A percentile compares a stretch with the other conserved stretches of the same genome.
These are phyloP conservation scores for Drosophila nebulosa DNA, from an alignment of 1,140 invertebrate species.

Conservation along the genomic window DNA sequence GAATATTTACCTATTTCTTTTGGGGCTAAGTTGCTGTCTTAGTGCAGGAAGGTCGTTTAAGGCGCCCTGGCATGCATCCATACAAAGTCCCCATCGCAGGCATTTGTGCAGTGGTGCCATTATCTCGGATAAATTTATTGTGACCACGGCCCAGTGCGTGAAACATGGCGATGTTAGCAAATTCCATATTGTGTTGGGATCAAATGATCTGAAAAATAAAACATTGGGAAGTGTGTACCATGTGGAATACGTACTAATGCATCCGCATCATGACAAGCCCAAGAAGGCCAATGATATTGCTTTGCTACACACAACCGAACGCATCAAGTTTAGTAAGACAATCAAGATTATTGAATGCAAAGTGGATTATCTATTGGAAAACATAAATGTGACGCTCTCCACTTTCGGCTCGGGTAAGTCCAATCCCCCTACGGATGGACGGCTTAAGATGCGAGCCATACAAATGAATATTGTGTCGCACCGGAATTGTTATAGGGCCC, in stretches of 20 bases:
- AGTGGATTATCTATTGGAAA: neutral
- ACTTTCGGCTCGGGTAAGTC: neutral
- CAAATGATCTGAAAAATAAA: neutral
- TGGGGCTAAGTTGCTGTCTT: neutral
- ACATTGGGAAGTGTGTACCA: neutral
- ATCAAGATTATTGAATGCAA: neutral
- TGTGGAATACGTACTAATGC: neutral
- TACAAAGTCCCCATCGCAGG: neutral
- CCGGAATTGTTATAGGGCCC: neutral
- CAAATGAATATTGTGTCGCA: neutral
- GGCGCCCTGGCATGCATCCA: conserved; percentile 1
- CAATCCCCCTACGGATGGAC: neutral
- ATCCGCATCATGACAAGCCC: neutral
- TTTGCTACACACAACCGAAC: neutral
- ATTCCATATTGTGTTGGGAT: neutral
- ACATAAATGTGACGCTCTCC: neutral
- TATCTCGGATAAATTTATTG: neutral
- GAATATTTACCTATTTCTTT: neutral
- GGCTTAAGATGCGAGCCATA: neutral
- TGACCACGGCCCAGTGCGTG: conserved; percentile 1
- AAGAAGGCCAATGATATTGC: conserved; percentile 1
- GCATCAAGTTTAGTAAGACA: neutral
- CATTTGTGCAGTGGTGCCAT: conserved; percentile 16
- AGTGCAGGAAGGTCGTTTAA: too few relatives aligned
- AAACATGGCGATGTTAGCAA: neutral